phyloP scores from a whole-genome alignment of 1,140 invertebrate species.

The Diachasmimorpha longicaudata region DNA sequence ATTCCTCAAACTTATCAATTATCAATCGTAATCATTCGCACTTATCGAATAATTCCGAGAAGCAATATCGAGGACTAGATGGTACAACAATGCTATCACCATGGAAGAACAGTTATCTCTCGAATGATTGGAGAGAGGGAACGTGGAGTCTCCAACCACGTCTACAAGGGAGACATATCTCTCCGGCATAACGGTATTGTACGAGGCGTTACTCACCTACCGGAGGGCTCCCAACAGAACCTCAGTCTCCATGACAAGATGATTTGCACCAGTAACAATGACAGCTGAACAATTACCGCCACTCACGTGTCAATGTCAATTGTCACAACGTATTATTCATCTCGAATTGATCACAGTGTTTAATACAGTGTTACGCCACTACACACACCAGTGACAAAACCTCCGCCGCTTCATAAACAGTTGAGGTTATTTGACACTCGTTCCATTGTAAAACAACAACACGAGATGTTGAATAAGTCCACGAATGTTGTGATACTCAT shows the following conservation, averaged over 20 bases:
- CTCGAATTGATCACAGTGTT: too few species aligned
- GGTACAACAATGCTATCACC: not conserved
- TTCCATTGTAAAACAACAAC: not conserved
- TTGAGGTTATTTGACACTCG: not conserved
- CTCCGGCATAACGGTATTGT: not conserved
- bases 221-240: too few species aligned
- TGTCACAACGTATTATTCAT: too few species aligned
- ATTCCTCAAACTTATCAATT: not conserved
- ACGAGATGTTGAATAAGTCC: conserved; percentile 4
- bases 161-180: not conserved
- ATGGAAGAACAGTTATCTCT: not conserved
- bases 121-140: not conserved
- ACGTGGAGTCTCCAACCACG: not conserved
- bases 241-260: too few species aligned
- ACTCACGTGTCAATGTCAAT: too few species aligned
- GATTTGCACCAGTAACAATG: too few species aligned
- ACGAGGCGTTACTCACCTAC: not conserved
- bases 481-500: not conserved
- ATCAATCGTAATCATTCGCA: not conserved
- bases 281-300: too few species aligned
- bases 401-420: not conserved
- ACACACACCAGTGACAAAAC: too few species aligned
- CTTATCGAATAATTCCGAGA: too few species aligned
- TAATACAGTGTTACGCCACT: not conserved
- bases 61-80: too few species aligned